Base-by-base conservation (phyloP, 2,797 vertebrate species). In the Epinephelus awoara region DNA sequence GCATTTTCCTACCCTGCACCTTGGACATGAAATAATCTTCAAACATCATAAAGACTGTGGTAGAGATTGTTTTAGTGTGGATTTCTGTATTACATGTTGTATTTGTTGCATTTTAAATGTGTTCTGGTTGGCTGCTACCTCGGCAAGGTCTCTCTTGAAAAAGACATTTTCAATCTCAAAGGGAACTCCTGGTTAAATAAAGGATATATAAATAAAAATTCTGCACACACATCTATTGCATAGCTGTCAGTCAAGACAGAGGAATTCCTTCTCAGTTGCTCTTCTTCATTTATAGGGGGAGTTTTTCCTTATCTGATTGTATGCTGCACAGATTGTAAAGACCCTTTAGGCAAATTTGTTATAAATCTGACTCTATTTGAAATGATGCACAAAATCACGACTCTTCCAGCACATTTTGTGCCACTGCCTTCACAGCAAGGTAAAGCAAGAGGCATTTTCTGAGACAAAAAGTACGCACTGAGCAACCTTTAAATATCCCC, bases 401-500 rank as follows among this genome's bases (percentile, higher is more conserved):
- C 8, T 47, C 15, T 27, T 3, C 7, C 1, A 23, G 54, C n/a
- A 55, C 21, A 34, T 51, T 49, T 4, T 62, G 42, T 46, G 2
- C 54, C 65, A 15, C 17, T 34, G 69, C 42, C 8, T 19, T 9
- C 42, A 44, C 2, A 69, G 3, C 17, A 64, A 44, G 52, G 47
- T 58, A 9, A 55, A 67, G 25, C 18, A 0, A 55, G 27, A 56
- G n/a, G 17, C 21, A 10, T 63, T 44, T 27, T 66, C 9, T 21
- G 18, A 58, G 42, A 54, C 38, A 55, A 25, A 50, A 69, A 67
- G 67, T 27, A 59, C 18, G 65, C 51, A 49, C 34, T 18, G 17
- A 62, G 57, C 57, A 44, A 52, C 68, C 74, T 72, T 47, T 17
- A 79, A 55, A 79, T 70, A 72, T 25, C 58, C 63, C 17, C 0